Evolutionary conservation across 2,113 vertebrate genomes (phyloP).

Genomic region (Xenopus borealis): DNA sequence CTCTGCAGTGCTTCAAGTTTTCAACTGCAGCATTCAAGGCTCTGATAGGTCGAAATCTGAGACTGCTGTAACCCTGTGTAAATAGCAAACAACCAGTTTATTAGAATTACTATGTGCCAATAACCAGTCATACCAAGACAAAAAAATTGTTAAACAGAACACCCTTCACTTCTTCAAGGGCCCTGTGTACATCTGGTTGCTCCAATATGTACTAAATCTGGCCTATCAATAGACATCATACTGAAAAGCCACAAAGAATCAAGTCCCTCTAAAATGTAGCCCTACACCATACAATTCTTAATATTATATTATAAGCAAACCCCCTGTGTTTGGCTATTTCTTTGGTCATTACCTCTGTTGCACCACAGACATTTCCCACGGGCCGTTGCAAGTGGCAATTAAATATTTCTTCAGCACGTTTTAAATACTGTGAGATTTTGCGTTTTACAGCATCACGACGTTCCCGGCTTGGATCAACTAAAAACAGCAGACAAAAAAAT

Average conservation of each 20-base stretch:
- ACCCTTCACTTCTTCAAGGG: too few relatives aligned
- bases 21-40: conserved; percentile 89
- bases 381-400: conserved; percentile 88
- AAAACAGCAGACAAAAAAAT: conserved; percentile 8
- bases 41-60: conserved; percentile 91
- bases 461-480: conserved; percentile 95
- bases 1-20: conserved; percentile 85
- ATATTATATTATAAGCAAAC: too few relatives aligned
- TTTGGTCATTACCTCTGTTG: conserved; percentile 64
- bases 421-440: conserved; percentile 93
- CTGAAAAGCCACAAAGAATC: too few relatives aligned
- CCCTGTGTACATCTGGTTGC: too few relatives aligned
- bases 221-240: too few relatives aligned
- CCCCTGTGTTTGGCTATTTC: too few relatives aligned
- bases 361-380: conserved; percentile 61
- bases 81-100: not conserved
- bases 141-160: too few relatives aligned
- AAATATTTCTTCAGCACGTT: conserved; percentile 95
- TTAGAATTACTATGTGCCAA: not conserved
- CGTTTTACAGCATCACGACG: conserved; percentile 89
- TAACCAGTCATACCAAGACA: not conserved
- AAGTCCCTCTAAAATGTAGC: too few relatives aligned
- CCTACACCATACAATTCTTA: too few relatives aligned
- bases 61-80: conserved; percentile 89
- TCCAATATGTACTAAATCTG: too few relatives aligned